Base-by-base conservation (phyloP, 2,113 vertebrate species). In the Dascyllus trimaculatus region DNA sequence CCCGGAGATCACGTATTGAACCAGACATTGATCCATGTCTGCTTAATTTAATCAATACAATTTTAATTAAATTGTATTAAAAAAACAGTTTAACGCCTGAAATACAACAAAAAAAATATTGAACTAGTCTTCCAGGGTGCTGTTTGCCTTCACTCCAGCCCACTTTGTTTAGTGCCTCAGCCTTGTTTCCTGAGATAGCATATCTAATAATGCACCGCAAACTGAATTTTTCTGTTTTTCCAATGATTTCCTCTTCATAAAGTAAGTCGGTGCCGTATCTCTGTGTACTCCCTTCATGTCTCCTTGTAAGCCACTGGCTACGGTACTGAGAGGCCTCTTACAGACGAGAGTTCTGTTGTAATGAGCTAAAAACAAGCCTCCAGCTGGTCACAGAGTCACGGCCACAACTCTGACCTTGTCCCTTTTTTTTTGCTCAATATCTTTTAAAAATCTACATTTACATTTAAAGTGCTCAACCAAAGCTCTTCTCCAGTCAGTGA, bases 321-420 rank as follows among this genome's bases (percentile, higher is more conserved):
- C 57, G 53, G 40, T 4, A 14, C 29, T 11, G 8, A 71, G 64
- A 58, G 18, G 40, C 57, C 26, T 60, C 58, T 68, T 19, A 29
- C 9, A 56, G 71, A 57, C 4, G 1, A 46, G 14, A 53, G 43
- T 48, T 18, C 40, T 45, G 46, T 62, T 75, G 49, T 11, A 19
- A 73, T 57, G n/a, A 67, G 49, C 69, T 54, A 29, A 69, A 80
- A 85, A 76, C 56, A 80, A 43, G 3, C 43, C 74, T 84, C 85
- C 80, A 81, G 78, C 78, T 87, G 75, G 45, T 82, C 49, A 29
- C 17, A 18, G 29, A 75, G 67, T 73, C 51, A 1, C 22, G 14
- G 60, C 56, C 48, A 4, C 46, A 22, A 43, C 52, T 43, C 35
- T 75, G 43, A 80, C 81, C 69, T 58, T 74, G 21, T 22, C n/a